A percentile compares a stretch with the other conserved stretches of the same genome.
phyloP scores from a whole-genome alignment of 2,888 invertebrate species.

The Netelia melanura region DNA sequence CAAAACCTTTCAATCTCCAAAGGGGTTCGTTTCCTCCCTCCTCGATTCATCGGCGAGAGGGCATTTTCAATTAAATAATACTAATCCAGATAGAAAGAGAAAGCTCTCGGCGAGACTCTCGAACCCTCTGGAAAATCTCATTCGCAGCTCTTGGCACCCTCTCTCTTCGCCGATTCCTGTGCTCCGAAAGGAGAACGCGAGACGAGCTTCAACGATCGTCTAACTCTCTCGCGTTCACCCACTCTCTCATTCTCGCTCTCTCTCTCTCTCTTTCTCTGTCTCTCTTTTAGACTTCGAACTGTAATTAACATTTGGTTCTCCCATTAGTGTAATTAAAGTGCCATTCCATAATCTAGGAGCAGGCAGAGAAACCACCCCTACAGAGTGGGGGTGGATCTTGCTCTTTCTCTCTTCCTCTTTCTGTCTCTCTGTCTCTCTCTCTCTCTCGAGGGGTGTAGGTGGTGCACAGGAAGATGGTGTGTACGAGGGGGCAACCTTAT shows the following conservation, averaged over 20 bases:
- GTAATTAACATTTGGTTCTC: constrained; percentile 91
- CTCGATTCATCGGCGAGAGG: constrained; percentile 70
- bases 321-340: constrained; percentile 93
- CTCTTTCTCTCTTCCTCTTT: constrained; percentile 4
- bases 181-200: constrained; percentile 53
- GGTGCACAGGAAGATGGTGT: constrained; percentile 60
- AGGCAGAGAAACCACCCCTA: constrained; percentile 65
- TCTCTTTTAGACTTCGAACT: constrained; percentile 89
- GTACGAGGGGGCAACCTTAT: constrained; percentile 81
- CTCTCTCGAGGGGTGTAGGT: constrained; percentile 32
- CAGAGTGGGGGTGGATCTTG: constrained; percentile 26
- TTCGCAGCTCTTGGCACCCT: constrained; percentile 71
- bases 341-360: constrained; percentile 88
- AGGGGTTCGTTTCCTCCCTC: constrained; percentile 49
- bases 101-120: constrained; percentile 71
- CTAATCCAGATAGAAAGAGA: constrained; percentile 79
- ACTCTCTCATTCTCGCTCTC: constrained; percentile 83
- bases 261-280: constrained; percentile 76
- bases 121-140: constrained; percentile 76
- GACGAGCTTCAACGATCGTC: constrained; percentile 64
- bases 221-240: neutral
- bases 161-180: constrained; percentile 67
- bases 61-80: constrained; percentile 85
- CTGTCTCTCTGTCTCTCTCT: constrained; percentile 1
- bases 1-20: constrained; percentile 63